phyloP scores from a whole-genome alignment of 2,113 vertebrate species.

The Fulica atra region DNA sequence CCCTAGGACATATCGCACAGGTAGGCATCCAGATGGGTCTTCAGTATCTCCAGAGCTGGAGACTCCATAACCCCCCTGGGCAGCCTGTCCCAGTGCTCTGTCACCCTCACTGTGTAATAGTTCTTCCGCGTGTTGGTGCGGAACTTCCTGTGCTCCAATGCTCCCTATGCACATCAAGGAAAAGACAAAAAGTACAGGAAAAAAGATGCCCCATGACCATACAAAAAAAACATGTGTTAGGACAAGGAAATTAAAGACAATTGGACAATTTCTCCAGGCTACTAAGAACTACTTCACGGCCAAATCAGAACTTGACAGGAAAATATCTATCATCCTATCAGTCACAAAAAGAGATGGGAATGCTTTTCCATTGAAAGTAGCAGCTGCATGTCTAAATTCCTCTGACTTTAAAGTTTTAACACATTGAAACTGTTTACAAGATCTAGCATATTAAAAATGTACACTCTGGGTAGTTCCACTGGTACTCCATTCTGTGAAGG shows the following conservation, averaged over 20 bases:
- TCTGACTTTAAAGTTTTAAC: neutral
- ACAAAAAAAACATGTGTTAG: neutral
- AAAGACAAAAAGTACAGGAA: neutral
- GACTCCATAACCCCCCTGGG: no score
- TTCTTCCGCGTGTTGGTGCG: no score
- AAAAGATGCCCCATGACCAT: neutral
- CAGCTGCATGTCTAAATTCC: neutral
- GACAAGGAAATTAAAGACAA: neutral
- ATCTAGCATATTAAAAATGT: neutral
- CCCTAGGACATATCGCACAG: no score
- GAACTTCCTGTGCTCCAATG: no score
- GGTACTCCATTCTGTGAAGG: neutral
- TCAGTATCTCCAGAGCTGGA: no score
- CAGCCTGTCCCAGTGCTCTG: no score
- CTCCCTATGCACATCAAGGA: neutral
- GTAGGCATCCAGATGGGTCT: no score
- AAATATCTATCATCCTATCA: neutral
- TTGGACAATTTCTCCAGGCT: neutral
- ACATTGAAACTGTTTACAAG: neutral
- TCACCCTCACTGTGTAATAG: no score
- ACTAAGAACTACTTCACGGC: neutral
- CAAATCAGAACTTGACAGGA: neutral
- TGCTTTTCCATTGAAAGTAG: neutral
- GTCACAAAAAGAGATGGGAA: fast-evolving
- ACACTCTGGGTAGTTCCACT: neutral